Conservation (phyloP, 2,797 vertebrate genomes). For the Spea hammondii region DNA sequence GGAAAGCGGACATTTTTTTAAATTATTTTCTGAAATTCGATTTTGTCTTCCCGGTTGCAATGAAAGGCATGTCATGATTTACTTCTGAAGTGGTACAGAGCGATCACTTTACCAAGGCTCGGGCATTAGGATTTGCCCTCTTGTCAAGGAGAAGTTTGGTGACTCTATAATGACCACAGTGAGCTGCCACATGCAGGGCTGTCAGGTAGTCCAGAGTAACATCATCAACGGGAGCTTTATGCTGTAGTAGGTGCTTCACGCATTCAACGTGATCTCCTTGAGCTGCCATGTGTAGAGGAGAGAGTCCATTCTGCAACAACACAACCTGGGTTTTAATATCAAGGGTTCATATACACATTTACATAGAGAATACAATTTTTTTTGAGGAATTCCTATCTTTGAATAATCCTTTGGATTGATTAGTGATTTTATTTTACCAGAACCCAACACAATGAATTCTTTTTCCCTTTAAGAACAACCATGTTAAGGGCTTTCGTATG, state of each 20-base stretch:
- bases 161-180: conserved; percentile 95
- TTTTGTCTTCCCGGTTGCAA: no score
- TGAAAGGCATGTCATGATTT: no score
- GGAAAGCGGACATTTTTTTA: no score
- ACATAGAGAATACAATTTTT: neutral
- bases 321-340: neutral
- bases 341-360: neutral
- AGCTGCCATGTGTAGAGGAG: conserved; percentile 95
- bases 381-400: no score
- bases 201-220: conserved; percentile 97
- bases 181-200: conserved; percentile 90
- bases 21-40: no score
- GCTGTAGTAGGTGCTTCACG: conserved; percentile 91
- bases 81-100: no score
- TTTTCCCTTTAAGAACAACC: no score
- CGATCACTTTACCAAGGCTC: conserved; percentile 81
- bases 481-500: no score
- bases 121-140: conserved; percentile 94
- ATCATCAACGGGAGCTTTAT: conserved; percentile 93
- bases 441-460: no score
- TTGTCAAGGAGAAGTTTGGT: conserved; percentile 98
- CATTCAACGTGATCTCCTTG: conserved; percentile 97
- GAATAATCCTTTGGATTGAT: no score
- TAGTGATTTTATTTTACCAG: no score
- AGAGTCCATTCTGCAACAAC: conserved; percentile 86